Conservation (phyloP, 2,888 invertebrate genomes). For the Auanema sp. region DNA sequence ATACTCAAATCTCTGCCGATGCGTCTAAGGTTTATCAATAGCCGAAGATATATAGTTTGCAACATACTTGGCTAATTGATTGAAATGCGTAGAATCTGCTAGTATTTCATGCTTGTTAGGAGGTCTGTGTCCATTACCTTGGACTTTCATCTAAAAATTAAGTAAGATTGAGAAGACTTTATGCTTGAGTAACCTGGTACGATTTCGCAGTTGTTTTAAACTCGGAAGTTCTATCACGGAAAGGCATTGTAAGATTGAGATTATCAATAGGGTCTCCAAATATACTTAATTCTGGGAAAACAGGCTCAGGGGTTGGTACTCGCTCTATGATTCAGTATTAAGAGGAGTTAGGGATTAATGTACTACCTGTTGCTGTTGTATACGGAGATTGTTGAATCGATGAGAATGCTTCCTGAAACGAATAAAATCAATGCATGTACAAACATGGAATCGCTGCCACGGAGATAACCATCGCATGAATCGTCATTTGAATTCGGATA, state of each 20-base stretch:
- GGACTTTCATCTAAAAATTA: constrained; percentile 54
- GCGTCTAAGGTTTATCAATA: constrained; percentile 70
- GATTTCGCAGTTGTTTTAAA: constrained; percentile 61
- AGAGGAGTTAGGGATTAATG: constrained; percentile 5
- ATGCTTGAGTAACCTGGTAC: constrained; percentile 43
- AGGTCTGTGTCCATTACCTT: constrained; percentile 31
- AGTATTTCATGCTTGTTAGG: constrained; percentile 46
- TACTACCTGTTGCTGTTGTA: neutral
- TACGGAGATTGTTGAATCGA: constrained; percentile 21
- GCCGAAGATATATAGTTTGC: neutral
- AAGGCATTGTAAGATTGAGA: constrained; percentile 56
- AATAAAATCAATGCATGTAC: constrained; percentile 15
- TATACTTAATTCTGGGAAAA: constrained; percentile 30
- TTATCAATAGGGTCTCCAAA: constrained; percentile 36
- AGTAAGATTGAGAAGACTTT: constrained; percentile 2
- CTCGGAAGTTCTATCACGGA: constrained; percentile 61
- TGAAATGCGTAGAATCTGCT: constrained; percentile 58
- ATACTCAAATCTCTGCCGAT: constrained; percentile 92
- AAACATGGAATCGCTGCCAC: constrained; percentile 4
- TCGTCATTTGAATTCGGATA: constrained; percentile 5
- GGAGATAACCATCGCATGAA: constrained; percentile 9
- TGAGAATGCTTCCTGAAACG: constrained; percentile 43
- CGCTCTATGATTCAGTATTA: constrained; percentile 10
- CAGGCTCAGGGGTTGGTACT: constrained; percentile 12
- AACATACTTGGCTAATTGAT: constrained; percentile 57